Evolutionary conservation across 2,113 vertebrate species (phyloP).

Genomic region (Donacobius atricapilla): DNA sequence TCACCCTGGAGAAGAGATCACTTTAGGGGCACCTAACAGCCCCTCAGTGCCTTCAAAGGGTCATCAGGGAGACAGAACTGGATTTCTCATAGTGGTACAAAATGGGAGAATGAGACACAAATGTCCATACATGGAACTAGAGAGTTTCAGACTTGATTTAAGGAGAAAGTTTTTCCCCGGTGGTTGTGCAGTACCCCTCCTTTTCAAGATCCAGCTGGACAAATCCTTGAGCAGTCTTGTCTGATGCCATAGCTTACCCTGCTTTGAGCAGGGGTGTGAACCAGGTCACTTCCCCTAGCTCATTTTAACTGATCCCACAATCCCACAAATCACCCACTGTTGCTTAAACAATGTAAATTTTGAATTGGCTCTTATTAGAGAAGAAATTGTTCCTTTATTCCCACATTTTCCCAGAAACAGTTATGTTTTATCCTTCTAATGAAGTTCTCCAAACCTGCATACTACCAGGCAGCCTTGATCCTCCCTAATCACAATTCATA

Average conservation of each 20-base stretch:
- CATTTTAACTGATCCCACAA: background rate
- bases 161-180: background rate
- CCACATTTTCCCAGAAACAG: background rate
- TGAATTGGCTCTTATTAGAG: background rate
- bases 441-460: background rate
- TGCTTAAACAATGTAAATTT: background rate
- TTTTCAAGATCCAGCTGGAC: background rate
- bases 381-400: background rate
- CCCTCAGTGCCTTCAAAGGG: fast-evolving
- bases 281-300: background rate
- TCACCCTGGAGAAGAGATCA: background rate
- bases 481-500: background rate
- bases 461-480: background rate
- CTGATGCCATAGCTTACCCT: background rate
- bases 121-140: background rate
- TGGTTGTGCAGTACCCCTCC: background rate
- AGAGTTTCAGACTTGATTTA: background rate
- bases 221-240: background rate
- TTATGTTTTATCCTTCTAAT: background rate
- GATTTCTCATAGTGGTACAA: background rate
- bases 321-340: background rate
- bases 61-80: background rate
- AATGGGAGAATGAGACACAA: background rate
- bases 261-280: background rate
- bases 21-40: background rate